Percentiles rank a stretch among this genome's conserved stretches.
phyloP scores from a whole-genome alignment of 2,113 vertebrate species.

The Rhinichthys klamathensis region DNA sequence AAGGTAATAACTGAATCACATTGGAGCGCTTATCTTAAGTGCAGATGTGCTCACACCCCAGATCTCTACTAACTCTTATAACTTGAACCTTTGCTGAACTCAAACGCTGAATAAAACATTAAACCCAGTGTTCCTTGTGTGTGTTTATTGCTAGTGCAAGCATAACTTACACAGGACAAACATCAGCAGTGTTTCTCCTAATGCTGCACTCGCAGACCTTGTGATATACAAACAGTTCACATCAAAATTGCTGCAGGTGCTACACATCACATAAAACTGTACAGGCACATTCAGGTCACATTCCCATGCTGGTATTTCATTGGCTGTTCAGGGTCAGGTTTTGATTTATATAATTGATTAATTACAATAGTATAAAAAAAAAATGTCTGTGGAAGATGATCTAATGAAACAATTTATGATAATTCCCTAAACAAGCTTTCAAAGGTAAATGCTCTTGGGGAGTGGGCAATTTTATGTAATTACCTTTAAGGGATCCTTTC shows the following conservation, averaged over 20 bases:
- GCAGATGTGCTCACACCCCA: neutral
- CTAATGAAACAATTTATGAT: conserved; percentile 11
- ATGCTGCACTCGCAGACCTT: neutral
- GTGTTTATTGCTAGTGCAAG: conserved; percentile 13
- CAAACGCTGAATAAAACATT: conserved; percentile 21
- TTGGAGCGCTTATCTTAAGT: neutral
- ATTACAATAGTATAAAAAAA: no score
- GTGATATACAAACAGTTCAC: conserved; percentile 17
- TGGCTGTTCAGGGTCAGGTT: neutral
- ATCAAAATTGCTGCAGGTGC: neutral
- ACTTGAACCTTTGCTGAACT: conserved; percentile 31
- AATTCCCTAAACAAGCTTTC: conserved; percentile 14
- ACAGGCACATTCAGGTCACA: conserved; percentile 2
- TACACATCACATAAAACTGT: neutral
- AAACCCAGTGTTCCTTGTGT: neutral
- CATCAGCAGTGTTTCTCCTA: neutral
- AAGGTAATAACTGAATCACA: neutral
- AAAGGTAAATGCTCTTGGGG: neutral
- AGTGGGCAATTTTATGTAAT: neutral
- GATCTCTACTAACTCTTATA: conserved; percentile 9
- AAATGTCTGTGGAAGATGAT: neutral
- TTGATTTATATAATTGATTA: no score
- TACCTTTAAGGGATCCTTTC: neutral
- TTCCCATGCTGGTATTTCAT: neutral
- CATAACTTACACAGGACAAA: conserved; percentile 15